Evolutionary conservation across 2,888 invertebrate species (phyloP).

Genomic region (Cataglyphis cursor): DNA sequence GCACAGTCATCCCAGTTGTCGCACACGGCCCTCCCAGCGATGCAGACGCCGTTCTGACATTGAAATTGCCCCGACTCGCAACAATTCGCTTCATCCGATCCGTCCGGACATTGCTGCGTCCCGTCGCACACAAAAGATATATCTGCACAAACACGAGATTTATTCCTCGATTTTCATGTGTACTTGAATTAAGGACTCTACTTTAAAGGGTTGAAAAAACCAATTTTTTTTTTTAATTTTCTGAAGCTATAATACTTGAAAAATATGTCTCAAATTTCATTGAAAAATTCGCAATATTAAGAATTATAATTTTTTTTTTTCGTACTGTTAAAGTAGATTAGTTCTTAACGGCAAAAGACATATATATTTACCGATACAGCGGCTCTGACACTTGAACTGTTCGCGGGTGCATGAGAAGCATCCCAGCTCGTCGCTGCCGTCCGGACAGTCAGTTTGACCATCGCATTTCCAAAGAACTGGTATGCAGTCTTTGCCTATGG

Average conservation of each 20-base stretch:
- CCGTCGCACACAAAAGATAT: slow-evolving; percentile 89
- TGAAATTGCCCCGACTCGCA: slow-evolving; percentile 90
- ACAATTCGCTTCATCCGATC: slow-evolving; percentile 91
- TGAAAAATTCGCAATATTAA: no score
- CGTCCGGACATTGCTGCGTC: slow-evolving; percentile 90
- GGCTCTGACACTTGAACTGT: slow-evolving; percentile 90
- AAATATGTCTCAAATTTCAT: no score
- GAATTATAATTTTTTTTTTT: no score
- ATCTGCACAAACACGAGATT: slow-evolving; percentile 75
- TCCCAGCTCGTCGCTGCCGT: slow-evolving; percentile 93
- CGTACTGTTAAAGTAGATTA: neutral
- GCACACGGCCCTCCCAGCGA: slow-evolving; percentile 90
- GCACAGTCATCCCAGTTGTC: slow-evolving; percentile 93
- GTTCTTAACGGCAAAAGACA: neutral
- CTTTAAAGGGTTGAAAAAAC: neutral
- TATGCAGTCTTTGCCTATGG: slow-evolving; percentile 90
- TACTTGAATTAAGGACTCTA: neutral
- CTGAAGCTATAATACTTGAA: no score
- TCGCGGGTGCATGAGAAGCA: slow-evolving; percentile 91
- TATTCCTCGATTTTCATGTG: neutral
- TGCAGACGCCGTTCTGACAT: slow-evolving; percentile 92
- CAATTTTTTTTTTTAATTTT: neutral
- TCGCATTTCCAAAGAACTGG: slow-evolving; percentile 93
- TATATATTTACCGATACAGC: slow-evolving; percentile 88
- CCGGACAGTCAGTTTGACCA: slow-evolving; percentile 93